These are phyloP conservation scores for Osmerus mordax DNA, from an alignment of 2,113 vertebrate genomes.

Conservation along the genomic window DNA sequence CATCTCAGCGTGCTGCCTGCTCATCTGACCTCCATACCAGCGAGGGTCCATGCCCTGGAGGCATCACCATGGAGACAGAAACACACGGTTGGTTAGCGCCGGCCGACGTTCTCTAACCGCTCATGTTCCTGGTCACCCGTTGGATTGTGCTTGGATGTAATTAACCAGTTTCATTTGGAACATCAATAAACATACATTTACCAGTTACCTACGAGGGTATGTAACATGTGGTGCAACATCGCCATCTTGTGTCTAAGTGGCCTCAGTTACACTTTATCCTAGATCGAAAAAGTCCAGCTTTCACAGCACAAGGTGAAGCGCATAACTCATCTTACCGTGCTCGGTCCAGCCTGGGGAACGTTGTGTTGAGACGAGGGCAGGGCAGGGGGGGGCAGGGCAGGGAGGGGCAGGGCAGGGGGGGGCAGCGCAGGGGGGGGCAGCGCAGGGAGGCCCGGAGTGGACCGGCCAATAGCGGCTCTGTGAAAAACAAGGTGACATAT, in stretches of 20 bases:
- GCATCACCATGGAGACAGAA: neutral
- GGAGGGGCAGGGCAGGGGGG: no score
- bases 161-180: no score
- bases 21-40: constrained; percentile 79
- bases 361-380: no score
- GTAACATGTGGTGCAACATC: constrained; percentile 6
- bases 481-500: no score
- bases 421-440: no score
- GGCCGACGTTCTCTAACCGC: neutral
- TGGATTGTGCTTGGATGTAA: no score
- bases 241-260: constrained; percentile 26
- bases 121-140: neutral
- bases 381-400: no score
- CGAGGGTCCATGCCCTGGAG: constrained; percentile 62
- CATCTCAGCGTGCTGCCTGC: constrained; percentile 77
- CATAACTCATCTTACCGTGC: no score
- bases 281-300: neutral
- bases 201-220: neutral
- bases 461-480: no score
- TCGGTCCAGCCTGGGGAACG: no score
- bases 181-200: no score
- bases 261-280: neutral
- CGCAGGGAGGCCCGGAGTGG: no score
- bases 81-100: neutral
- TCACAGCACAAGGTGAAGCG: neutral